phyloP scores from a whole-genome alignment of 2,113 vertebrate species.

The Pipra filicauda region DNA sequence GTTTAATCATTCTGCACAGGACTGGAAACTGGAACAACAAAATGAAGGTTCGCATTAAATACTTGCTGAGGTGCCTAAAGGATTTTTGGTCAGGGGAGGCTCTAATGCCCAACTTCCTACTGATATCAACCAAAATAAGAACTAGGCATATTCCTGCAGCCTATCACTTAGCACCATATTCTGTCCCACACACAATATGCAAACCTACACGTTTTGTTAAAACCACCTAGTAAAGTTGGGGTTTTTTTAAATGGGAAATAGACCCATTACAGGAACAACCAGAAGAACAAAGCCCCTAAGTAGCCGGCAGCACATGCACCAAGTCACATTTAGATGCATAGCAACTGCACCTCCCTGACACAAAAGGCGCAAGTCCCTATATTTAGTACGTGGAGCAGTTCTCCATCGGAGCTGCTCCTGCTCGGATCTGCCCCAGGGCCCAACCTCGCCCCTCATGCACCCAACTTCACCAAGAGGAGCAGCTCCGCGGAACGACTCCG shows the following conservation, averaged over 20 bases:
- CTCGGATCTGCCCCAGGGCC: not conserved
- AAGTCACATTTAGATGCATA: not conserved
- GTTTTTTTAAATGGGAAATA: not conserved
- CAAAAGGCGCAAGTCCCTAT: rapidly evolving
- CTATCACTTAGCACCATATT: not conserved
- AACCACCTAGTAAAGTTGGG: not conserved
- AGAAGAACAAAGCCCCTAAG: not conserved
- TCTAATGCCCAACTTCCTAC: not conserved
- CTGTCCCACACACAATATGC: not conserved
- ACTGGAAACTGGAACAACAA: not conserved
- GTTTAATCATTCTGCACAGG: not conserved
- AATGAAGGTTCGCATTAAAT: not conserved
- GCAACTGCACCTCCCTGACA: not conserved
- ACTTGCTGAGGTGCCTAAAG: not conserved
- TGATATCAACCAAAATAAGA: not conserved
- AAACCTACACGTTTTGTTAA: not conserved
- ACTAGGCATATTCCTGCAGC: not conserved
- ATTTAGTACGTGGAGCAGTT: rapidly evolving
- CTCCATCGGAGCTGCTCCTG: not conserved
- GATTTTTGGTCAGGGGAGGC: not conserved
- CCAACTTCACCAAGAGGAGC: rapidly evolving
- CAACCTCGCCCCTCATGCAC: not conserved
- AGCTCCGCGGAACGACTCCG: not conserved
- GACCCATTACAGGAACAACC: not conserved
- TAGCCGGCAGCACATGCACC: not conserved